A percentile compares a stretch with the other conserved stretches of the same genome.
These are phyloP conservation scores for Rhynchonycteris naso DNA, from an alignment of 2,797 vertebrate genomes.

Conservation along the genomic window DNA sequence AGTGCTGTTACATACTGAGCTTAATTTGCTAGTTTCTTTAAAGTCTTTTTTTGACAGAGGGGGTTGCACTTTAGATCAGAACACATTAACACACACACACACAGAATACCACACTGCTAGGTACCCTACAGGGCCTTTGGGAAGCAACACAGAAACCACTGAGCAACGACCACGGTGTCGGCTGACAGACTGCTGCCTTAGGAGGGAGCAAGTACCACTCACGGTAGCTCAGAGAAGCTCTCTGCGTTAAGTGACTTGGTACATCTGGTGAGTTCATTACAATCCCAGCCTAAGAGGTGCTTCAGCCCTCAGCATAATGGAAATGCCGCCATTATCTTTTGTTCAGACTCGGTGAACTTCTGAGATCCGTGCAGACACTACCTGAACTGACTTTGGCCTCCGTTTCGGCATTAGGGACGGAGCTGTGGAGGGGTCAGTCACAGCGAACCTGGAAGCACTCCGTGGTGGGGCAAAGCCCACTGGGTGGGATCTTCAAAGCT, in stretches of 20 bases:
- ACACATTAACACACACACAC: no score
- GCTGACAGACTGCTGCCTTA: background rate
- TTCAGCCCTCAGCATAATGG: conserved; percentile 10
- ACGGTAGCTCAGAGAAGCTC: background rate
- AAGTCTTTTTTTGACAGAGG: conserved; percentile 41
- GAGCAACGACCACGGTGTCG: background rate
- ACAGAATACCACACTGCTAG: background rate
- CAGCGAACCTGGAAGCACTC: background rate
- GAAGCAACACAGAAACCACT: background rate
- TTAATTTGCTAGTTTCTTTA: background rate
- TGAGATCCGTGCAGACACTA: background rate
- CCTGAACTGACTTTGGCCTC: conserved; percentile 47
- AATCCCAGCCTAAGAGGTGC: conserved; percentile 24
- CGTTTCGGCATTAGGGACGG: background rate
- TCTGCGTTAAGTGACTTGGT: background rate
- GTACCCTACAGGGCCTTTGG: background rate
- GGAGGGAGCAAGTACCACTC: background rate
- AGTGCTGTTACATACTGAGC: background rate
- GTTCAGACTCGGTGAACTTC: conserved; percentile 34
- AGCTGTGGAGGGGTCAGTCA: background rate
- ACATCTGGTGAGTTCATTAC: conserved; percentile 15
- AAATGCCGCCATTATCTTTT: conserved; percentile 49
- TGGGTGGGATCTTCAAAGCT: background rate
- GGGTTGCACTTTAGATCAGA: background rate
- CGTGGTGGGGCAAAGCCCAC: background rate